phyloP scores from a whole-genome alignment of 2,888 invertebrate genomes.

The Luperina nickerlii region DNA sequence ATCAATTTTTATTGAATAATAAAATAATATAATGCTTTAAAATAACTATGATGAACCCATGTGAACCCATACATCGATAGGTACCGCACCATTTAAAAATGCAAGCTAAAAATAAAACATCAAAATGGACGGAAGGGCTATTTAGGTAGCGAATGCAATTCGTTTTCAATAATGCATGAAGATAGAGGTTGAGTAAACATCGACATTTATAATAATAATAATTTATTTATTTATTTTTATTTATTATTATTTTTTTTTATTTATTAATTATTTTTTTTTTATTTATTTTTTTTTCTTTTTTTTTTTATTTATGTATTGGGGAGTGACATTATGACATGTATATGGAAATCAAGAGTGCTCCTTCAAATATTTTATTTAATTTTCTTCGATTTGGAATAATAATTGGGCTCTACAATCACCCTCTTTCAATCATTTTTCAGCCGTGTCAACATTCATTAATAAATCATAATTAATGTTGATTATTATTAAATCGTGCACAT shows the following conservation, averaged over 20 bases:
- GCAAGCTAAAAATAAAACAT: slow-evolving; percentile 2
- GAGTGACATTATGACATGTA: neutral
- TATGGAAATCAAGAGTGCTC: neutral
- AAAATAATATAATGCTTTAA: neutral
- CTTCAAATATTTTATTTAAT: neutral
- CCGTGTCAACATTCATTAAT: neutral
- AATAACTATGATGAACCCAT: neutral
- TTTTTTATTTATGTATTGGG: neutral
- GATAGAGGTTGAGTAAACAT: slow-evolving; percentile 11
- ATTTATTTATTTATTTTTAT: too few relatives aligned
- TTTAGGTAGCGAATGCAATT: neutral
- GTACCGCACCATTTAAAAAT: neutral
- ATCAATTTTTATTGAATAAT: neutral
- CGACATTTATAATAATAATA: too few relatives aligned
- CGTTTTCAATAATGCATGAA: slow-evolving; percentile 34
- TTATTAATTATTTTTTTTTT: too few relatives aligned
- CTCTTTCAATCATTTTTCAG: neutral
- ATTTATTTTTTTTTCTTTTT: too few relatives aligned
- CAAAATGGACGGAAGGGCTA: neutral
- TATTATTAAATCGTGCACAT: neutral
- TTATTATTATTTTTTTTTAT: too few relatives aligned
- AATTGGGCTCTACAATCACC: neutral
- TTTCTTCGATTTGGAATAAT: neutral
- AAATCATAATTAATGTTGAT: neutral
- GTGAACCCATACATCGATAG: neutral